Evolutionary conservation across 35 echinoderm and acorn worm genomes (phyloP).

Genomic region (Lytechinus variegatus): DNA sequence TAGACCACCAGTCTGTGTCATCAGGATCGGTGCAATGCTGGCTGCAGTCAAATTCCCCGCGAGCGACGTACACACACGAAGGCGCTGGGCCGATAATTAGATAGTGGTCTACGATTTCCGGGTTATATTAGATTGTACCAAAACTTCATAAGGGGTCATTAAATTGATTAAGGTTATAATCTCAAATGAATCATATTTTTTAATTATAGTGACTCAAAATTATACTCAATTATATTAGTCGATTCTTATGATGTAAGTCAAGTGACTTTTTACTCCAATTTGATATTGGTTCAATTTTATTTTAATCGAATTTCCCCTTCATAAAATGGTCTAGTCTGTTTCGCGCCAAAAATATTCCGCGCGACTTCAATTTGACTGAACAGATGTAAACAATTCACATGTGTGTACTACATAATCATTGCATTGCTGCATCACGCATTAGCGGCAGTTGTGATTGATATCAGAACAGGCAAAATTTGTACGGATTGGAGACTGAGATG

Average conservation of each 20-base stretch:
- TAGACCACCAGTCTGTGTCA: too few relatives aligned
- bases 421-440: too few relatives aligned
- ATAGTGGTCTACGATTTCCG: background rate
- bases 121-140: background rate
- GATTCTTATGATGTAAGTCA: too few relatives aligned
- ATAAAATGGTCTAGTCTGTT: background rate
- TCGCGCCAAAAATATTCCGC: constrained; percentile 45
- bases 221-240: too few relatives aligned
- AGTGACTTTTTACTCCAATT: too few relatives aligned
- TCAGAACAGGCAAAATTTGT: background rate
- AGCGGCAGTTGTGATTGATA: background rate
- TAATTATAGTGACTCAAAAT: background rate
- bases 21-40: too few relatives aligned
- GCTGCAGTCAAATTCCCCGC: too few relatives aligned
- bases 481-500: background rate
- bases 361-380: constrained; percentile 21
- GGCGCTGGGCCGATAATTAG: too few relatives aligned
- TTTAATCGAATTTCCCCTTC: background rate
- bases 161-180: background rate
- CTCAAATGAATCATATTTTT: background rate
- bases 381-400: constrained; percentile 40
- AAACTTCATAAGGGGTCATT: background rate
- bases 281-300: too few relatives aligned
- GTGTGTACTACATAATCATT: too few relatives aligned
- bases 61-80: too few relatives aligned